Conservation (phyloP, 2,888 invertebrate genomes). For the Xylocampa areola region DNA sequence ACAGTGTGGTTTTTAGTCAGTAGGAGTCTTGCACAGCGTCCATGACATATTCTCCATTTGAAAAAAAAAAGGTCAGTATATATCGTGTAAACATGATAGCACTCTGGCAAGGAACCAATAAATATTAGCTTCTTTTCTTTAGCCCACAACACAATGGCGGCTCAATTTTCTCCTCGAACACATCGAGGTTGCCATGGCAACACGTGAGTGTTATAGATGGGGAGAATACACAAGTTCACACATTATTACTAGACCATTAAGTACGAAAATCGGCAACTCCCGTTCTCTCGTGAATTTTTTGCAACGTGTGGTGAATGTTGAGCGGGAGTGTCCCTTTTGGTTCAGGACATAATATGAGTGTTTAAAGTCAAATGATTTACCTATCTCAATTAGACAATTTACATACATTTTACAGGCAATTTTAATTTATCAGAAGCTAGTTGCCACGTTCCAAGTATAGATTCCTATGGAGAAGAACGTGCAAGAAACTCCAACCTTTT, state of each 20-base stretch:
- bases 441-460: too few relatives aligned
- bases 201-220: slow-evolving; percentile 13
- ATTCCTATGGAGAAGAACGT: too few relatives aligned
- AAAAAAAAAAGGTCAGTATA: too few relatives aligned
- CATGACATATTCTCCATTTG: too few relatives aligned
- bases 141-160: slow-evolving; percentile 18
- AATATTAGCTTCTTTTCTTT: slow-evolving; percentile 25
- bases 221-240: slow-evolving; percentile 1
- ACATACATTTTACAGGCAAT: too few relatives aligned
- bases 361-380: too few relatives aligned
- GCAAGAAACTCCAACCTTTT: too few relatives aligned
- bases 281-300: neutral
- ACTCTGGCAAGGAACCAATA: slow-evolving; percentile 23
- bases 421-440: too few relatives aligned
- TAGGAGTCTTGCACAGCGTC: too few relatives aligned
- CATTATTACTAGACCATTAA: slow-evolving; percentile 13
- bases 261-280: slow-evolving; percentile 1
- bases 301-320: slow-evolving; percentile 8
- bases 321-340: neutral
- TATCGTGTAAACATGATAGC: slow-evolving; percentile 28
- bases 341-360: neutral
- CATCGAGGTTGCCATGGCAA: slow-evolving; percentile 12
- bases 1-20: too few relatives aligned
- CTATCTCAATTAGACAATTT: too few relatives aligned
- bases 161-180: slow-evolving; percentile 40